Percentiles rank a stretch among this genome's conserved stretches.
Evolutionary conservation across 2,888 invertebrate genomes (phyloP).

Genomic region (Troilus luridus): DNA sequence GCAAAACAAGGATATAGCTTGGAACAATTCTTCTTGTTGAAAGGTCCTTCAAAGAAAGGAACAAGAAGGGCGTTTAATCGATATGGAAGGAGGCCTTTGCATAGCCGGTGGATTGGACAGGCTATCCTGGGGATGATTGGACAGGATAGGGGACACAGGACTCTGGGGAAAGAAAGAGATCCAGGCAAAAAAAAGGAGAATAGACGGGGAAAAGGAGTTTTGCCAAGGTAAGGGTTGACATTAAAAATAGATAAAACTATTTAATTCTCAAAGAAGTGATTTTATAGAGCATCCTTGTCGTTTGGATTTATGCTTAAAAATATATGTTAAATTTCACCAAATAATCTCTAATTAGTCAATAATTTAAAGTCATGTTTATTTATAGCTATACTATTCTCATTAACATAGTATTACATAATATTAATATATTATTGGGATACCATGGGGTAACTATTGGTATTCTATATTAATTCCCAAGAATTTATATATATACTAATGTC

Average conservation of each 20-base stretch:
- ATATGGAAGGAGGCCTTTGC: fast-evolving
- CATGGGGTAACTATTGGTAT: too few relatives aligned
- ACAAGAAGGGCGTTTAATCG: neutral
- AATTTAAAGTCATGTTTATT: too few relatives aligned
- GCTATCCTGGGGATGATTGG: neutral
- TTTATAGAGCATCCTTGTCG: too few relatives aligned
- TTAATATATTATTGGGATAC: too few relatives aligned
- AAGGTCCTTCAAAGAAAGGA: neutral
- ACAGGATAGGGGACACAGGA: neutral
- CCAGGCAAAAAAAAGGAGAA: neutral
- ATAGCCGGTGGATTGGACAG: neutral
- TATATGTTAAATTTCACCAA: too few relatives aligned
- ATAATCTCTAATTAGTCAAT: too few relatives aligned
- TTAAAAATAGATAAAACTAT: neutral
- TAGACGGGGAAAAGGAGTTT: neutral
- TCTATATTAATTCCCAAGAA: too few relatives aligned
- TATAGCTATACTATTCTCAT: too few relatives aligned
- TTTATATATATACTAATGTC: too few relatives aligned
- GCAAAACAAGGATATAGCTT: neutral
- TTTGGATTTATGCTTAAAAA: too few relatives aligned
- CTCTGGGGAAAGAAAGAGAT: neutral
- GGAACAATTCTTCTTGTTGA: neutral
- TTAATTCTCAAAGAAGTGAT: too few relatives aligned
- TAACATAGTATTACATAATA: too few relatives aligned
- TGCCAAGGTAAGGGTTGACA: neutral